A percentile compares a stretch with the other conserved stretches of the same genome.
These are phyloP conservation scores for Parthenolecanium corni DNA, from an alignment of 2,888 invertebrate species.

Conservation along the genomic window DNA sequence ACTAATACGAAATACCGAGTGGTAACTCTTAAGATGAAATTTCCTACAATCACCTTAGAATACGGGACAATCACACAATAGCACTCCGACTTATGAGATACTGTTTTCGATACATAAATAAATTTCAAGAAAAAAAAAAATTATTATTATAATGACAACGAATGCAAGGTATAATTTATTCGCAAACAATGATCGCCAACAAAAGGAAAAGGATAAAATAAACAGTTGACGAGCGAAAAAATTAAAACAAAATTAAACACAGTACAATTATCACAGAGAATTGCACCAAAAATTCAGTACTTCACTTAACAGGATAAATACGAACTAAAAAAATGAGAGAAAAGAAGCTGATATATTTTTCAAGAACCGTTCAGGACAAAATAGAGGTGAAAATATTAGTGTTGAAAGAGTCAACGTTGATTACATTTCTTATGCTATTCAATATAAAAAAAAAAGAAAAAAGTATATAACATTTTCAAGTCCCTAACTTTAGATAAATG, in stretches of 20 bases:
- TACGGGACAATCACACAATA: not conserved
- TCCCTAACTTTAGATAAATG: not conserved
- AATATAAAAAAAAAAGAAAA: not conserved
- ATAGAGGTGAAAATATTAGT: no score
- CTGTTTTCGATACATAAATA: not conserved
- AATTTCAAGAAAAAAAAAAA: not conserved
- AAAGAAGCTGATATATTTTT: no score
- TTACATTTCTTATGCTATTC: no score
- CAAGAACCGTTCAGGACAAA: no score
- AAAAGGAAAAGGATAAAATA: not conserved
- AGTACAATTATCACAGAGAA: slow-evolving; percentile 28
- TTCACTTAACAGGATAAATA: not conserved
- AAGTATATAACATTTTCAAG: not conserved
- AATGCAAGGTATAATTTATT: not conserved
- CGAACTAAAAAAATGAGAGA: not conserved
- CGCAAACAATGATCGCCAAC: not conserved
- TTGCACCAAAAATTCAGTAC: slow-evolving; percentile 16
- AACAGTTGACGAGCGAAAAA: not conserved
- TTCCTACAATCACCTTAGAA: not conserved
- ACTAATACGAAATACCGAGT: not conserved
- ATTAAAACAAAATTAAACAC: slow-evolving; percentile 11
- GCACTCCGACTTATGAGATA: not conserved
- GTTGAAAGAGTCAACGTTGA: no score
- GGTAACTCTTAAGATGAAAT: not conserved
- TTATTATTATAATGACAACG: not conserved